Percentiles rank a stretch among this genome's conserved stretches.
These are phyloP conservation scores for Nymphicus hollandicus DNA, from an alignment of 2,113 vertebrate species.

Conservation along the genomic window DNA sequence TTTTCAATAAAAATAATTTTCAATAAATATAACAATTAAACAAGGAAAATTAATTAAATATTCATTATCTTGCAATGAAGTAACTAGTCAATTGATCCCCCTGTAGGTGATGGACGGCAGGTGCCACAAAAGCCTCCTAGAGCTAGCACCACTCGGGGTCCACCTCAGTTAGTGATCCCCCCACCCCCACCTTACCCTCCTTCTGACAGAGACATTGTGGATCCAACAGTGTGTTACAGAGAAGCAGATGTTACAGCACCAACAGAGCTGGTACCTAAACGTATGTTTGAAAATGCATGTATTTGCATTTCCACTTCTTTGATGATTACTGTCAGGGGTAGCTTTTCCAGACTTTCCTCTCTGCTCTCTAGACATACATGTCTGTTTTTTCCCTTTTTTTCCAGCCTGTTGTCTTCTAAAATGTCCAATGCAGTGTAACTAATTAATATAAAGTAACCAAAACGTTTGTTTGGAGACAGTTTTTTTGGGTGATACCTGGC, in stretches of 20 bases:
- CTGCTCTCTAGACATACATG: not conserved
- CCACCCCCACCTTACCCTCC: slow-evolving; percentile 81
- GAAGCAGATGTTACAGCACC: slow-evolving; percentile 70
- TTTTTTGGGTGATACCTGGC: not conserved
- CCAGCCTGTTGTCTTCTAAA: not conserved
- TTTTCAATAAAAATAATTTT: not conserved
- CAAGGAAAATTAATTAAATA: not conserved
- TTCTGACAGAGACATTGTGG: slow-evolving; percentile 68
- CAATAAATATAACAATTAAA: not conserved
- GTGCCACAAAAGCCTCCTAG: slow-evolving; percentile 82
- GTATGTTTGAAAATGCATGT: slow-evolving; percentile 72
- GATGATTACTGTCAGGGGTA: not conserved
- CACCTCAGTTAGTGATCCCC: slow-evolving; percentile 77
- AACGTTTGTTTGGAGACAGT: not conserved
- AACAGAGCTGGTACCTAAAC: slow-evolving; percentile 71
- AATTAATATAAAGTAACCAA: not conserved
- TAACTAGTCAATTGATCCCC: slow-evolving; percentile 72
- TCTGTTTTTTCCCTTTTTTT: not conserved
- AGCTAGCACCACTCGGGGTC: slow-evolving; percentile 63
- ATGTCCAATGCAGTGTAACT: slow-evolving; percentile 49
- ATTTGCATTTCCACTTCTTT: slow-evolving; percentile 9
- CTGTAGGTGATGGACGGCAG: slow-evolving; percentile 78
- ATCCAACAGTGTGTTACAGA: slow-evolving; percentile 59
- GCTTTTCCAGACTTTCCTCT: slow-evolving; percentile 65
- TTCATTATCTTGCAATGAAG: slow-evolving; percentile 18